Evolutionary conservation across 1,140 invertebrate genomes (phyloP).

Genomic region (Orius insidiosus): DNA sequence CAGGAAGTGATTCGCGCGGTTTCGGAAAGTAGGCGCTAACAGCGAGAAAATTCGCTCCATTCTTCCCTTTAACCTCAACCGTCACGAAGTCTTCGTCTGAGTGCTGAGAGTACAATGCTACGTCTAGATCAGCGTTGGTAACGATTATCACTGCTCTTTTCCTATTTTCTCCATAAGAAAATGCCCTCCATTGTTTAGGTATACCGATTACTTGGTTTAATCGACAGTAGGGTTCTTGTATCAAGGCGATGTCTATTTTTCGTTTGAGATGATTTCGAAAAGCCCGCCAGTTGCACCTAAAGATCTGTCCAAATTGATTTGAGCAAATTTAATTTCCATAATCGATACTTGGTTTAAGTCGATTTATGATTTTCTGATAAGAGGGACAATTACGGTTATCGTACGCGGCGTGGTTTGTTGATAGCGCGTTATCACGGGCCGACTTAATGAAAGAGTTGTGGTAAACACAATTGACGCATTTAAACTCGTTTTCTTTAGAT

Average conservation of each 20-base stretch:
- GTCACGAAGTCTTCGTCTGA: not conserved
- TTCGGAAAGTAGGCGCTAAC: not conserved
- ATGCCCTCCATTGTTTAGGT: no score
- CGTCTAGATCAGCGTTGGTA: no score
- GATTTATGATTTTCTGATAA: not conserved
- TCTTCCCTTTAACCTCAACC: not conserved
- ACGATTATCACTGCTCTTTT: no score
- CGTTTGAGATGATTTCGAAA: no score
- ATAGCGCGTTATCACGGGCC: not conserved
- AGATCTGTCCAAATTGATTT: not conserved
- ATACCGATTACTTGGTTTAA: not conserved
- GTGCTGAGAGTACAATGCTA: no score
- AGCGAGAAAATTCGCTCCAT: not conserved
- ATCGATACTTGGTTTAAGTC: no score
- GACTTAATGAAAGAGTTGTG: not conserved
- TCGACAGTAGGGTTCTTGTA: not conserved
- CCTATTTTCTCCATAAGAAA: no score
- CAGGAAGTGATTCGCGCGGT: not conserved
- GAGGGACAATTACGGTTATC: not conserved
- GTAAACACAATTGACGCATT: not conserved
- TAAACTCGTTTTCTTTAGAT: not conserved
- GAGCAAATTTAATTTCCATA: no score
- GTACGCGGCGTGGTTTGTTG: not conserved
- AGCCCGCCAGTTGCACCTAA: not conserved
- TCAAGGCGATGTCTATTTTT: not conserved